Evolutionary conservation across 2,113 vertebrate species (phyloP).

Genomic region (Pantherophis guttatus): DNA sequence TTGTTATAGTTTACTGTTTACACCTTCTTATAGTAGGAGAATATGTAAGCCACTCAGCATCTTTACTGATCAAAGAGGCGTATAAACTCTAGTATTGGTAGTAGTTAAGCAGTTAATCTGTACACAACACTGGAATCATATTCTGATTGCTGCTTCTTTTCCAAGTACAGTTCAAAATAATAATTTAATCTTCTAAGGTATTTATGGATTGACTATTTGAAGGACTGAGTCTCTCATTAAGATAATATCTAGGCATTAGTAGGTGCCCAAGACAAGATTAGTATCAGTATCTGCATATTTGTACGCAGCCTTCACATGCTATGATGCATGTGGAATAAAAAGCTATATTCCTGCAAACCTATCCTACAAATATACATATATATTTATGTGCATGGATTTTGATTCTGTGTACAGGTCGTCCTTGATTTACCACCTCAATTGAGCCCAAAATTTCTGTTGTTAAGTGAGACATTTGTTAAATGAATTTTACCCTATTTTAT

Average conservation of each 20-base stretch:
- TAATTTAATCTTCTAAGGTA: neutral
- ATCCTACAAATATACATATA: neutral
- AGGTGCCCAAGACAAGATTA: neutral
- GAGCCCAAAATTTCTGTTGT: too few species aligned
- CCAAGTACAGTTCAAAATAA: neutral
- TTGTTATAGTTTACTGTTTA: neutral
- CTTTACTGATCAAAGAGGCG: neutral
- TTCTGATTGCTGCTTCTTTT: neutral
- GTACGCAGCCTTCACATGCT: neutral
- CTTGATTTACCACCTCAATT: too few species aligned
- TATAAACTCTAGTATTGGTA: neutral
- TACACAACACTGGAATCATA: neutral
- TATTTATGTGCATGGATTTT: neutral
- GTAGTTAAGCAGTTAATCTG: neutral
- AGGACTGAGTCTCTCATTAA: neutral
- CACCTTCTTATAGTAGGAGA: neutral
- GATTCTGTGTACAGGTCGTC: too few species aligned
- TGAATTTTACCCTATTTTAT: too few species aligned
- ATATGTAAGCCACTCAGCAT: neutral
- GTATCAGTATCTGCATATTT: neutral
- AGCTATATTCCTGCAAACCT: neutral
- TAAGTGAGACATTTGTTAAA: too few species aligned
- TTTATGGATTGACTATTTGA: neutral
- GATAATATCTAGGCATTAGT: neutral
- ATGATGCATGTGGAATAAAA: neutral